Conservation (phyloP, 2,113 vertebrate species). For the Paradisaea rubra region DNA sequence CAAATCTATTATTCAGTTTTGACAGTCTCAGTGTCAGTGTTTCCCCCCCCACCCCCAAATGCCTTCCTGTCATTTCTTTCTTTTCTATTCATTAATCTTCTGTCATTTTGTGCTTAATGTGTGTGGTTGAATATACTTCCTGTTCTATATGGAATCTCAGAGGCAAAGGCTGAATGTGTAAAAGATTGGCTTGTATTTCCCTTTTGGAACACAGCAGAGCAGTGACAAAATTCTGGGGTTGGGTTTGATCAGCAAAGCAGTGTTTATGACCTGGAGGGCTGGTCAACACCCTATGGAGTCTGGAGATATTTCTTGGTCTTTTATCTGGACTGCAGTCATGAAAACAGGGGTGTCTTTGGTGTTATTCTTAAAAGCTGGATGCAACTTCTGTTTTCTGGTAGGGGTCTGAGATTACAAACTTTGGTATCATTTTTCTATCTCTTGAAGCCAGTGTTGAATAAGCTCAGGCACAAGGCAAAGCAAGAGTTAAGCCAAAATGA, state of each 20-base stretch:
- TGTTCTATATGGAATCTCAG: neutral
- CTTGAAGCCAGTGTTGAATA: neutral
- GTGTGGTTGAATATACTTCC: neutral
- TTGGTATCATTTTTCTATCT: neutral
- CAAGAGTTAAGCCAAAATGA: neutral
- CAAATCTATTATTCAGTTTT: neutral
- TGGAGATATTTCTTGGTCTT: neutral
- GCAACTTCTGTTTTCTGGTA: neutral
- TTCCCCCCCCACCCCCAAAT: neutral
- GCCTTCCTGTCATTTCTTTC: neutral
- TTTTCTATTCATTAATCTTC: neutral
- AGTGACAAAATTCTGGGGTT: neutral
- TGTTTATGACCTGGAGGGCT: neutral
- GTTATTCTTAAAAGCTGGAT: neutral
- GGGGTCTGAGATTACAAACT: neutral
- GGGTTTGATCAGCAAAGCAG: neutral
- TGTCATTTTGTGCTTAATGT: neutral
- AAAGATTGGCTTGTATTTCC: neutral
- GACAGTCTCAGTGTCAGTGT: neutral
- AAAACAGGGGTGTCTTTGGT: neutral
- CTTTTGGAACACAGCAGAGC: neutral
- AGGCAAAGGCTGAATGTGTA: neutral
- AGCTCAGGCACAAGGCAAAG: neutral
- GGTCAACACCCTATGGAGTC: fast-evolving
- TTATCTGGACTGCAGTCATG: neutral